Evolutionary conservation across 2,797 vertebrate species (phyloP), one percentile per base, ranked within the genome.

Genomic region (Enteromius argenteus): DNA sequence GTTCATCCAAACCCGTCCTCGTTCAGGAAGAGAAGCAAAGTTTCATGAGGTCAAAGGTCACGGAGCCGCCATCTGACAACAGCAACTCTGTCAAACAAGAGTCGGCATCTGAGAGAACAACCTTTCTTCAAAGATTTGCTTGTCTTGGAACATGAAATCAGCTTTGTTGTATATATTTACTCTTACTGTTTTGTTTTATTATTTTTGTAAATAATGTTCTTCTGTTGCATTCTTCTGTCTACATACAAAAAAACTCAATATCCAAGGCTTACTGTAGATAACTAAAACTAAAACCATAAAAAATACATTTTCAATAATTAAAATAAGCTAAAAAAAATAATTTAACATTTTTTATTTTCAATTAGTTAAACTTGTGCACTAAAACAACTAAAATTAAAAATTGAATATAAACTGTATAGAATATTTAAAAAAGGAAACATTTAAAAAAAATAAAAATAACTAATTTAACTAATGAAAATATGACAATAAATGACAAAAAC

Each of bases 11-110:
- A 92, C 94, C 94, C 89, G 92, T 94, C 72, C 91, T 94, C 89
- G 90, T 94, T 89, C 89, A 93, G 89, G 96, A 98, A 87, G 95
- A 97, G 91, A 96, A 79, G 97, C 97, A 89, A 5, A 23, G 51
- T 73, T 73, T 73, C 23, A 11, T 30, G 69, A 97, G 97, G 95
- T 97, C 96, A 92, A 97, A 95, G 95, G 95, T 93, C 89, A 96
- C 96, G 74, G 97, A 97, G 90, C 96, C 96, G 6, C 95, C 93
- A 93, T 97, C 96, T 74, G 96, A 98, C 89, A 88, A 49, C 66
- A 84, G 90, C 93, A 94, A 96, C 94, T 96, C 96, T 94, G 21
- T 32, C 39, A 37, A 27, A 58, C 49, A 3, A 4, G 37, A 69
- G 23, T 27, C 51, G 0, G 11, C 58, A 0, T n/a, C 58, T 11